Conservation (phyloP, 2,113 vertebrate genomes). For the Neogobius melanostomus region DNA sequence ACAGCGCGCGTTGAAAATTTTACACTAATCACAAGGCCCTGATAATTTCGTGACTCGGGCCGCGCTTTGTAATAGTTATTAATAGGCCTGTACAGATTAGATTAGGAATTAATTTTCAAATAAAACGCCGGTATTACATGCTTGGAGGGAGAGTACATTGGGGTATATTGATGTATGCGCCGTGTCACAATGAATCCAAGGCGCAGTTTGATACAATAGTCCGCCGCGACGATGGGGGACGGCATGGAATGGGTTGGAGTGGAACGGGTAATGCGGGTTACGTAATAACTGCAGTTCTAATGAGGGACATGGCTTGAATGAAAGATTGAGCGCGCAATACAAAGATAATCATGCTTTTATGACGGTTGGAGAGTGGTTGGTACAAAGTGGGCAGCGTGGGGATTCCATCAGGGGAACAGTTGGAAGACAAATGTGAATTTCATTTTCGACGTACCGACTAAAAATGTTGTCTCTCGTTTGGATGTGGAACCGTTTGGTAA, state of each 20-base stretch:
- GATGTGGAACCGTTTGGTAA: no score
- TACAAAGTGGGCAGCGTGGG: constrained; percentile 1
- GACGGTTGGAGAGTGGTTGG: constrained; percentile 12
- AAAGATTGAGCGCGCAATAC: constrained; percentile 28
- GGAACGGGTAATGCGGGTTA: constrained; percentile 36
- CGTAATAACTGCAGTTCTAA: constrained; percentile 44
- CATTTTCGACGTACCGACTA: background rate
- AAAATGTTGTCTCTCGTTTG: no score
- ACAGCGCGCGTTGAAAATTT: constrained; percentile 81
- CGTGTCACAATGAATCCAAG: constrained; percentile 47
- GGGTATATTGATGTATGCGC: constrained; percentile 56
- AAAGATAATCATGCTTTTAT: constrained; percentile 17
- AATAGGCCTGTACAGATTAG: constrained; percentile 79
- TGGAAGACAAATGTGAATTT: background rate
- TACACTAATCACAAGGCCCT: constrained; percentile 81
- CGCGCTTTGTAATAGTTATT: constrained; percentile 79
- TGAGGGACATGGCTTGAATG: constrained; percentile 19
- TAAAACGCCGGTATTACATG: constrained; percentile 73
- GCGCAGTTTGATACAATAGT: constrained; percentile 60
- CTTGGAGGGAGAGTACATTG: constrained; percentile 58
- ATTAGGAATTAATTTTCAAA: constrained; percentile 79
- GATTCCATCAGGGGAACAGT: background rate
- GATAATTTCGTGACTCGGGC: constrained; percentile 75
- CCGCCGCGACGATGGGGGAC: constrained; percentile 22
- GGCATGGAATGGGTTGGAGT: constrained; percentile 50